Evolutionary conservation across 2,113 vertebrate species (phyloP).

Genomic region (Chaetops frenatus): DNA sequence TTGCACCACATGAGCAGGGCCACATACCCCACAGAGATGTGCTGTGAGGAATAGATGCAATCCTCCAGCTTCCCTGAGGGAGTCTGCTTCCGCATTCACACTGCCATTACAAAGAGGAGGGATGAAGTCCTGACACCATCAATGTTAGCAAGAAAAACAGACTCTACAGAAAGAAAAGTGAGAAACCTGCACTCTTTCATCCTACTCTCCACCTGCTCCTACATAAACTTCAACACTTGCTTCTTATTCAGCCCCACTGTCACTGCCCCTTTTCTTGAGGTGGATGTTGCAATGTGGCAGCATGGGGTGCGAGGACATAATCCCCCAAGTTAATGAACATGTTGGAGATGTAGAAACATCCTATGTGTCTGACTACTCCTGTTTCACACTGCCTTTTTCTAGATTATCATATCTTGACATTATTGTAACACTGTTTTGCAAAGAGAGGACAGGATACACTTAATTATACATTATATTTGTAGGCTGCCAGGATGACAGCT

Average conservation of each 20-base stretch:
- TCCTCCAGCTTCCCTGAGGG: not conserved
- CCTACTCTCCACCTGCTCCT: not conserved
- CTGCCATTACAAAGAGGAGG: not conserved
- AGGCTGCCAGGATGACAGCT: not conserved
- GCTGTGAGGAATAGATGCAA: not conserved
- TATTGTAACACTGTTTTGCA: not conserved
- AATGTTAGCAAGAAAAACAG: not conserved
- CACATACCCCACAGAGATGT: not conserved
- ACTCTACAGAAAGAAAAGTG: not conserved
- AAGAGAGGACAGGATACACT: not conserved
- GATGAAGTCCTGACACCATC: not conserved
- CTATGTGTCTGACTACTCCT: fast-evolving
- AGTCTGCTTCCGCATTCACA: fast-evolving
- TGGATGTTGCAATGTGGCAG: not conserved
- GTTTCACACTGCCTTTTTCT: not conserved
- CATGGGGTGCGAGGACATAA: not conserved
- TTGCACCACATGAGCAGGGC: not conserved
- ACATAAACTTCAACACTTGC: not conserved
- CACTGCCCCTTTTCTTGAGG: not conserved
- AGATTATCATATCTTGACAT: not conserved
- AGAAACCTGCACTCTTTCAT: not conserved
- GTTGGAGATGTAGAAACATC: fast-evolving
- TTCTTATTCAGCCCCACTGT: not conserved
- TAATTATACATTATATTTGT: not conserved
- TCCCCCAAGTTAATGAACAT: not conserved